Conservation (phyloP, 2,113 vertebrate species). For the Tragelaphus strepsiceros region DNA sequence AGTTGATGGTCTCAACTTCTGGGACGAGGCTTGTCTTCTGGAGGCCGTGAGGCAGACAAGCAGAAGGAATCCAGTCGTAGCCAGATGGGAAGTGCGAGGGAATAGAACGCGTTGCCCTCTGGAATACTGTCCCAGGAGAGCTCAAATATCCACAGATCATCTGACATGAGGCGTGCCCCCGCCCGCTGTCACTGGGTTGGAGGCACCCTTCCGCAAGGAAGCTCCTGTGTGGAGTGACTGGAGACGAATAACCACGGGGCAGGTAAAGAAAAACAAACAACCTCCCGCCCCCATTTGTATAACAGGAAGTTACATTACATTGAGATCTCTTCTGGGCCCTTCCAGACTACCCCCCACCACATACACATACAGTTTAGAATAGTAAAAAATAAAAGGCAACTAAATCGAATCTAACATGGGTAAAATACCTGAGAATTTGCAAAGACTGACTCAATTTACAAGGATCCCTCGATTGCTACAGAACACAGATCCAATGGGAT, state of each 20-base stretch:
- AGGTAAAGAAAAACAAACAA: neutral
- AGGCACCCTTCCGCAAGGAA: neutral
- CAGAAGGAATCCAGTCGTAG: constrained; percentile 20
- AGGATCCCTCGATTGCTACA: neutral
- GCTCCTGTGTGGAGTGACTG: neutral
- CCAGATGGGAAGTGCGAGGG: constrained; percentile 31
- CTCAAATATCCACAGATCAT: constrained; percentile 20
- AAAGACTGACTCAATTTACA: neutral
- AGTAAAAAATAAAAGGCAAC: neutral
- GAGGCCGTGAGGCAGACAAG: neutral
- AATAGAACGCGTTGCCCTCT: neutral
- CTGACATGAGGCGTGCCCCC: neutral
- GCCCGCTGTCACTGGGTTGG: neutral
- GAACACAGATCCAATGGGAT: neutral
- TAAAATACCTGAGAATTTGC: accelerated
- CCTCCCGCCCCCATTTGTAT: neutral
- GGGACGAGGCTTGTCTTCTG: neutral
- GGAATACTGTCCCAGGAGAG: neutral
- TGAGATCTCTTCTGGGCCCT: neutral
- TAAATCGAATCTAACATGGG: neutral
- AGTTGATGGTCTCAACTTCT: neutral
- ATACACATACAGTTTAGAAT: neutral
- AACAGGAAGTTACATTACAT: neutral
- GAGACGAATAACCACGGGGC: neutral
- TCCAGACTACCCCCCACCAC: neutral